Evolutionary conservation across 2,113 vertebrate species (phyloP).

Genomic region (Centropristis striata): DNA sequence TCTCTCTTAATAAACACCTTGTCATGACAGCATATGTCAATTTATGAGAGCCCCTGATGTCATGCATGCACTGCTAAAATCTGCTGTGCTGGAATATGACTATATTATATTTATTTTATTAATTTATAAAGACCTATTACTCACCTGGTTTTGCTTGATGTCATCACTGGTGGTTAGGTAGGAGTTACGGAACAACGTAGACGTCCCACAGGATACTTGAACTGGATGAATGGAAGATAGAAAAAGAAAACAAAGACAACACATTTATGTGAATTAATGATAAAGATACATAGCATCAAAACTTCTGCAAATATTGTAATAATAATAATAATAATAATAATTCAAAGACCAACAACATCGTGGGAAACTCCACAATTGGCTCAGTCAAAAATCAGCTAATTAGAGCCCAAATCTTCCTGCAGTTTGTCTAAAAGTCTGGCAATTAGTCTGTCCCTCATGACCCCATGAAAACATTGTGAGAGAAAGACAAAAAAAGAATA

Average conservation of each 20-base stretch:
- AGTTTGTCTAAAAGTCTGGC: constrained; percentile 24
- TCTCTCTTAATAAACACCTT: constrained; percentile 40
- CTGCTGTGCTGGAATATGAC: constrained; percentile 8
- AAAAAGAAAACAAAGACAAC: neutral
- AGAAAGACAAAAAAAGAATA: neutral
- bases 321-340: neutral
- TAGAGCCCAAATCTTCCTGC: constrained; percentile 6
- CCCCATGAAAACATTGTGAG: neutral
- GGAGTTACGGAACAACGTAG: constrained; percentile 96
- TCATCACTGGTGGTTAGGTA: constrained; percentile 95
- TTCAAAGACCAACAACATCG: neutral
- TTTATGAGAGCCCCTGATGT: constrained; percentile 12
- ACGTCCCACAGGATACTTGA: constrained; percentile 94
- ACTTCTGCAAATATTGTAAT: neutral
- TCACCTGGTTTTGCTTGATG: constrained; percentile 97
- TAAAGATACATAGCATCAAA: neutral
- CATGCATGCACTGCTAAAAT: constrained; percentile 7
- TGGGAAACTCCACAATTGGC: constrained; percentile 13
- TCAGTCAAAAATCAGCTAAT: constrained; percentile 21
- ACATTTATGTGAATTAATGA: neutral
- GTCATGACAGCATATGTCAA: constrained; percentile 49
- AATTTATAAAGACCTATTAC: constrained; percentile 4
- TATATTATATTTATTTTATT: neutral
- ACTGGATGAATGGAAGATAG: constrained; percentile 73
- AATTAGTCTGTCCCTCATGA: constrained; percentile 19